Base-by-base conservation (phyloP, 2,113 vertebrate genomes). In the Ailuropoda melanoleuca region DNA sequence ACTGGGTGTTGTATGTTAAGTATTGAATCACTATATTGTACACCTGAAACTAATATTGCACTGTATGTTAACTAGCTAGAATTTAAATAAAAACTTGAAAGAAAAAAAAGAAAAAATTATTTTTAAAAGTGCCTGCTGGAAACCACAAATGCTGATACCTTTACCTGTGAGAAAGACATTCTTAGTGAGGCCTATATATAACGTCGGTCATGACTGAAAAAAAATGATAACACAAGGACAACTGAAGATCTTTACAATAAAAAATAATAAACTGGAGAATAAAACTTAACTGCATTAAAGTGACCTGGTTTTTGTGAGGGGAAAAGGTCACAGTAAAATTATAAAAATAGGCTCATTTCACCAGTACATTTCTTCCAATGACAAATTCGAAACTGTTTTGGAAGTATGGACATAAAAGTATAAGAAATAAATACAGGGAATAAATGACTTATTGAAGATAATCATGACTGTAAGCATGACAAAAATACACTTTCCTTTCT, bases 311-410 rank as follows among this genome's bases (percentile, higher is more conserved):
- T 85, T 82, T 50, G 26, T n/a, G 8, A 43, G 17, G 31, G 48
- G 4, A 2, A 14, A 62, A 43, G 0, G 1, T 37, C n/a, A 92
- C 21, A 43, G 17, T 70, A 56, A 95, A 85, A 81, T 81, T 78
- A 60, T 68, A 58, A 88, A 95, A 77, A 78, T 68, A 74, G 82
- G 21, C 8, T 74, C n/a, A 87, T 24, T 66, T 96, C 5, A 81
- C 19, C 31, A 88, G 83, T 75, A 50, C 14, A 93, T 82, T 96
- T 88, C 12, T 80, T 86, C 14, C 26, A 24, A 81, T 37, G 50
- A 77, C 23, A 91, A 81, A 91, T 66, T 50, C 66, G 15, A 94
- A 93, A 97, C 6, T 85, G 31, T 60, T 84, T 82, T 82, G n/a
- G 11, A 93, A 95, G 31, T 60, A 68, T 60, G 26, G 3, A 60